These are phyloP conservation scores for Fragum sueziense DNA, from an alignment of 2,888 invertebrate genomes.

Conservation along the genomic window DNA sequence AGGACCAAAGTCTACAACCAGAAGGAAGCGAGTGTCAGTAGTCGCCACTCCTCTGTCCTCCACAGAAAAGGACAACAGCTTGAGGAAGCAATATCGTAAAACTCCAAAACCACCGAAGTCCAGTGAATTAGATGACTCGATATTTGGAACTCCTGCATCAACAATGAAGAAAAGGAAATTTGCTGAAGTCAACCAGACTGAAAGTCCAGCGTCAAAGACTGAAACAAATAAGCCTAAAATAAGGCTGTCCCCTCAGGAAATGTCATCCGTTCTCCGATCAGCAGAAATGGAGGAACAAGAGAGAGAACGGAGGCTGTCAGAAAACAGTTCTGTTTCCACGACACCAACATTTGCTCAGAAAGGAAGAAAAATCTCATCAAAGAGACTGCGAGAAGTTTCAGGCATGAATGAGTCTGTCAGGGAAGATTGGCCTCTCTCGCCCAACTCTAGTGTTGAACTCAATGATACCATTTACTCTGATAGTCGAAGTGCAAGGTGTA, in stretches of 20 bases:
- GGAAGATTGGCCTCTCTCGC: background rate
- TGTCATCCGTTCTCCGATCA: slow-evolving; percentile 41
- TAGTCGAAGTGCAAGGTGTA: slow-evolving; percentile 55
- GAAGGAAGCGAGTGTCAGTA: background rate
- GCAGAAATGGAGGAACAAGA: slow-evolving; percentile 23
- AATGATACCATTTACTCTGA: slow-evolving; percentile 55
- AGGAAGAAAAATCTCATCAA: slow-evolving; percentile 37
- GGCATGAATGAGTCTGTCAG: slow-evolving; percentile 23
- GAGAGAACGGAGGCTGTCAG: background rate
- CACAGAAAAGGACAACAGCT: slow-evolving; percentile 15
- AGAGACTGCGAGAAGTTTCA: slow-evolving; percentile 42
- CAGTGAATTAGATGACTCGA: slow-evolving; percentile 11
- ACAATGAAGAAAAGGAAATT: background rate
- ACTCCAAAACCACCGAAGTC: slow-evolving; percentile 38
- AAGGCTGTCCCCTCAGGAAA: slow-evolving; percentile 36
- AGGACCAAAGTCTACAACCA: slow-evolving; percentile 3
- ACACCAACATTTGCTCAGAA: slow-evolving; percentile 40
- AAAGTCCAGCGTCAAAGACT: background rate
- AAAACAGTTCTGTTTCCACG: slow-evolving; percentile 27
- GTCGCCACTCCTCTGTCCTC: background rate
- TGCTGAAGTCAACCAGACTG: background rate
- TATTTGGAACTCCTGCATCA: background rate
- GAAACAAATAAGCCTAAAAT: background rate
- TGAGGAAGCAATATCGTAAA: slow-evolving; percentile 29
- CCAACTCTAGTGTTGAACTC: slow-evolving; percentile 12